Conservation (phyloP, 2,888 invertebrate species). For the Tipula confusa region DNA sequence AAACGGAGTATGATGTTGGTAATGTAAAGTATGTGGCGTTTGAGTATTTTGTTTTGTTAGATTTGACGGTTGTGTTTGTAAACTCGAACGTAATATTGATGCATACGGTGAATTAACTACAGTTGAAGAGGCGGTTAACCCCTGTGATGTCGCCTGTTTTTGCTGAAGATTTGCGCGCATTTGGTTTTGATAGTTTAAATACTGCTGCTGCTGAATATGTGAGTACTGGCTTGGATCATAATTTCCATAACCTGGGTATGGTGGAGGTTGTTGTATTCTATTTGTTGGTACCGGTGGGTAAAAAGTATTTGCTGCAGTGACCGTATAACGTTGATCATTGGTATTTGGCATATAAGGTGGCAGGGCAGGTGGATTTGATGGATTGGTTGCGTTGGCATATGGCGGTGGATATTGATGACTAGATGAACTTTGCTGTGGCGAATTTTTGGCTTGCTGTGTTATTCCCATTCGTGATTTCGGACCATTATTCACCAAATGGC, state of each 20-base stretch:
- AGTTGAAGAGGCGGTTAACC: background rate
- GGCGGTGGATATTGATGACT: background rate
- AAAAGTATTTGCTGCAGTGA: background rate
- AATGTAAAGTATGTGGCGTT: background rate
- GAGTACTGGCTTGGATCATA: background rate
- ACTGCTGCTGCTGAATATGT: background rate
- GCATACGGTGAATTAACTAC: background rate
- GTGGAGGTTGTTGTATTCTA: background rate
- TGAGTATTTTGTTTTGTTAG: background rate
- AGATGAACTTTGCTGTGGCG: background rate
- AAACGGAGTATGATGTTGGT: background rate
- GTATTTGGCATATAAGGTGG: background rate
- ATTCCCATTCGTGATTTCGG: background rate
- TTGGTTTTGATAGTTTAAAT: background rate
- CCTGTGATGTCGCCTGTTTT: background rate
- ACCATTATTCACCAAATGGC: background rate
- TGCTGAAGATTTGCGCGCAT: background rate
- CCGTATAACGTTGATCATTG: background rate
- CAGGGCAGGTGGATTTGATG: background rate
- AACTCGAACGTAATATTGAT: background rate
- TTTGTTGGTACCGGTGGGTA: background rate
- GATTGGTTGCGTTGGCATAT: background rate
- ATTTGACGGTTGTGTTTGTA: background rate
- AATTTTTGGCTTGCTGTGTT: background rate
- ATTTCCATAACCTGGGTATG: background rate